A percentile compares a stretch with the other conserved stretches of the same genome.
These are phyloP conservation scores for Vulpes ferrilata DNA, from an alignment of 2,113 vertebrate species.

Conservation along the genomic window DNA sequence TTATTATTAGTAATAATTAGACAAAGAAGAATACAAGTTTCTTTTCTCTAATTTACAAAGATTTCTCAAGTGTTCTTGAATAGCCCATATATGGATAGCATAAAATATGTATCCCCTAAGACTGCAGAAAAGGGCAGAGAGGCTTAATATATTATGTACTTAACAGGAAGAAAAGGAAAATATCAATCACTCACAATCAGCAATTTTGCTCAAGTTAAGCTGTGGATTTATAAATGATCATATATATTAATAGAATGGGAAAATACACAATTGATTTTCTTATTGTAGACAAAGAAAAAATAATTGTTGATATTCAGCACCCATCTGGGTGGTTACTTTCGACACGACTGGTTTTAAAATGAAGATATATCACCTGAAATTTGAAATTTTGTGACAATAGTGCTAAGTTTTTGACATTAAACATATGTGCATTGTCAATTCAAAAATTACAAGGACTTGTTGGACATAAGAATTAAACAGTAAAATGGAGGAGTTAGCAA, in stretches of 20 bases:
- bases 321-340: background rate
- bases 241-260: background rate
- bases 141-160: background rate
- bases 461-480: background rate
- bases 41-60: background rate
- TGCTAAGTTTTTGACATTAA: background rate
- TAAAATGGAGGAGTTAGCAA: background rate
- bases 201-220: background rate
- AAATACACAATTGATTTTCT: background rate
- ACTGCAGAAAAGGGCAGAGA: background rate
- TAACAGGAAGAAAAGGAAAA: background rate
- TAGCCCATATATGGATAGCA: background rate
- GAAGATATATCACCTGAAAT: slow-evolving; percentile 2
- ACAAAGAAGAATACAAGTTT: background rate
- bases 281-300: background rate
- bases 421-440: background rate
- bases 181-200: background rate
- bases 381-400: background rate
- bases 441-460: background rate
- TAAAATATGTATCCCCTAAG: slow-evolving; percentile 29
- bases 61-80: slow-evolving; percentile 3
- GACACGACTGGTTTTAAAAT: background rate
- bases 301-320: background rate
- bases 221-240: background rate
- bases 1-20: background rate